These are phyloP conservation scores for Osmerus eperlanus DNA, from an alignment of 2,113 vertebrate genomes.

Conservation along the genomic window DNA sequence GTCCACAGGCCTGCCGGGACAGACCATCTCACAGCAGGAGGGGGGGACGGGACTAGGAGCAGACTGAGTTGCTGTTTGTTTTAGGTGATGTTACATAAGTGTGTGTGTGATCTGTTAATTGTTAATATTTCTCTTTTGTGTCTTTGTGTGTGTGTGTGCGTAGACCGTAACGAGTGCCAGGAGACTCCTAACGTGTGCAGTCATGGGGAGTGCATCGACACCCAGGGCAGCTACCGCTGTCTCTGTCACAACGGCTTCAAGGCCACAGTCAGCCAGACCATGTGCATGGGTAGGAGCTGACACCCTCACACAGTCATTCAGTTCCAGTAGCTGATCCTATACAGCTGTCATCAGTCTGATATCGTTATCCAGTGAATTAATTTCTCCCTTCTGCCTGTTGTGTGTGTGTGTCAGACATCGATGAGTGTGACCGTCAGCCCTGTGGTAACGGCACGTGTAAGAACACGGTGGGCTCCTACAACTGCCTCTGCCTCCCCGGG, in stretches of 20 bases:
- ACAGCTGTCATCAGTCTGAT: not conserved
- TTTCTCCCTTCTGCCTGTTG: not conserved
- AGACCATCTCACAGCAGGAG: not conserved
- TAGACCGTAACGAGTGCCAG: slow-evolving; percentile 88
- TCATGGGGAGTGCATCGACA: slow-evolving; percentile 89
- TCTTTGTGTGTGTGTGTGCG: not conserved
- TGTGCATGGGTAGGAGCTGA: slow-evolving; percentile 85
- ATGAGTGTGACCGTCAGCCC: slow-evolving; percentile 88
- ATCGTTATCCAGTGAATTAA: not conserved
- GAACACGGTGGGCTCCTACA: slow-evolving; percentile 91
- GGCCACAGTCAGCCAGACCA: slow-evolving; percentile 82
- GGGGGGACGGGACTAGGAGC: not conserved
- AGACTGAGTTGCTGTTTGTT: not conserved
- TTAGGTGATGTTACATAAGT: not conserved
- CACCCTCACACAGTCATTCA: not conserved
- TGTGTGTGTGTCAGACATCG: slow-evolving; percentile 72
- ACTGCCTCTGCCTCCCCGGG: slow-evolving; percentile 90
- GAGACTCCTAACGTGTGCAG: slow-evolving; percentile 90
- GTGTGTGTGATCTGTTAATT: no score
- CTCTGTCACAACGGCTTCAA: slow-evolving; percentile 90
- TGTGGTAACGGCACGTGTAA: slow-evolving; percentile 92
- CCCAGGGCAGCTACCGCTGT: slow-evolving; percentile 85
- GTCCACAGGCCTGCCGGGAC: not conserved
- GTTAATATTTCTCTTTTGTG: not conserved
- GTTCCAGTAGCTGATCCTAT: not conserved